Evolutionary conservation across 2,888 invertebrate genomes (phyloP), one percentile per base, ranked within the genome.

Genomic region (Pseudeuparius sepicola): DNA sequence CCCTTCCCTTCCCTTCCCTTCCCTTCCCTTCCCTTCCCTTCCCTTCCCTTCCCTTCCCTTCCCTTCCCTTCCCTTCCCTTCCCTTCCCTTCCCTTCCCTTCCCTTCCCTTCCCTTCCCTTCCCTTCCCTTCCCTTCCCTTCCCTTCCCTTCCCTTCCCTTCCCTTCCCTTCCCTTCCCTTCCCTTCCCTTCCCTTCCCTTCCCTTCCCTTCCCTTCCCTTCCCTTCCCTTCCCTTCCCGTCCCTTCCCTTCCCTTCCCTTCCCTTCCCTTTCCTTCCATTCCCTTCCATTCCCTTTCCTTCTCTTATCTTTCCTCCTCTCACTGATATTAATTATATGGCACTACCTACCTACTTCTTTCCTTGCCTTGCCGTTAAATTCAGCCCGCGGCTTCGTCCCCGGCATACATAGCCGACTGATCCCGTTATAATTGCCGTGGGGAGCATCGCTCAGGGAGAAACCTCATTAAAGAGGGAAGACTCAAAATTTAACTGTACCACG

Each of bases 191-290:
- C 26, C 10, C 11, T 12, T 9, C 26, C 10, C 10, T 6, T 12
- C 10, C 26, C 10, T 12, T 6, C 10, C 26, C 10, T 10, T 6
- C 26, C 11, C 11, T 26, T 12, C 11, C 10, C 11, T 10, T 26
- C 26, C 26, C 10, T 10, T 10, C 11, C 11, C 11, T 12, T 26
- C 10, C 26, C 26, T 26, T 10, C 10, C 26, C 26, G 6, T 10
- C 10, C 10, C 26, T 12, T 26, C 26, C 11, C 26, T 10, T 26
- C 26, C 6, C 26, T 12, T 26, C 26, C 9, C 9, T 12, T 26
- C 26, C 11, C 26, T 6, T 10, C 26, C 10, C 11, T 12, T 9
- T 20, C 20, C n/a, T n/a, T n/a, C n/a, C n/a, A n/a, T n/a, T n/a
- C n/a, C n/a, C n/a, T n/a, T n/a, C n/a, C n/a, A n/a, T 20, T 9